Evolutionary conservation across 2,888 invertebrate genomes (phyloP).

Genomic region (Disparrhopalites patrizii): DNA sequence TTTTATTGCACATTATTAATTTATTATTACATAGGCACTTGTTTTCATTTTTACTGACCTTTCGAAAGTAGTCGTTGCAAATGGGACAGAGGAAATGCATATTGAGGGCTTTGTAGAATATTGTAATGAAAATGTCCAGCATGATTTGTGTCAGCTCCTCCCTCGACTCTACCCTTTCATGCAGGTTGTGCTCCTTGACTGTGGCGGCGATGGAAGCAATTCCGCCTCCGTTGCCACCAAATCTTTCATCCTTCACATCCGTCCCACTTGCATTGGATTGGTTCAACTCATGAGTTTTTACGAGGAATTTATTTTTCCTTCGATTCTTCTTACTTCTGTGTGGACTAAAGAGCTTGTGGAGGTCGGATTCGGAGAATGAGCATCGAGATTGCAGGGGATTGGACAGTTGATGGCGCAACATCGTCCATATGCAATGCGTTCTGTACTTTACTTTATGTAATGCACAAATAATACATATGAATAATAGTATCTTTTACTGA

Average conservation of each 20-base stretch:
- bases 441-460: too few species aligned
- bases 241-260: background rate
- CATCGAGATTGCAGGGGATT: background rate
- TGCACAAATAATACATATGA: too few species aligned
- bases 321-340: background rate
- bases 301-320: background rate
- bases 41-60: too few species aligned
- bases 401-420: background rate
- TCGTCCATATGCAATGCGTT: too few species aligned
- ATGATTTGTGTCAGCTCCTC: background rate
- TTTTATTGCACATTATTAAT: background rate
- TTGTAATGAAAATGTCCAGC: background rate
- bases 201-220: background rate
- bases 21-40: background rate
- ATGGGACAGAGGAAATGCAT: conserved; percentile 6
- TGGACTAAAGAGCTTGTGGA: background rate
- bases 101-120: conserved; percentile 12
- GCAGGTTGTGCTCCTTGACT: background rate
- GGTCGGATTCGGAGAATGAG: conserved; percentile 12
- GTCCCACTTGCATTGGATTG: background rate
- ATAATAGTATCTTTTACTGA: too few species aligned
- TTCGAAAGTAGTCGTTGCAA: conserved; percentile 7
- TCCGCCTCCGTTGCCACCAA: background rate
- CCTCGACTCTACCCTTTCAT: background rate
- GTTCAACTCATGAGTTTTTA: background rate